Evolutionary conservation across 2,888 invertebrate species (phyloP), one percentile per base, ranked within the genome.

Genomic region (Lathronympha strigana): DNA sequence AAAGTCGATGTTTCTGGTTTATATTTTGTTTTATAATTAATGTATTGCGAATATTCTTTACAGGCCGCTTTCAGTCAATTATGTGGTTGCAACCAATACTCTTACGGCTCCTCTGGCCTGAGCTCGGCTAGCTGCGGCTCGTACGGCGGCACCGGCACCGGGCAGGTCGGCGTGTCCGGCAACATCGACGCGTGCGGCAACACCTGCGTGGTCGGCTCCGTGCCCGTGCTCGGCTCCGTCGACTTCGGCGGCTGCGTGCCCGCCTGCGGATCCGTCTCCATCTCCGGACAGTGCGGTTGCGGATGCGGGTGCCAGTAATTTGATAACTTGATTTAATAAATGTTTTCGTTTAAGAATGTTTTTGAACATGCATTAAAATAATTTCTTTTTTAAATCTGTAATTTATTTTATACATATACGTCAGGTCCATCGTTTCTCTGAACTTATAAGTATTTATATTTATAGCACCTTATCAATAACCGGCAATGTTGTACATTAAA

Each of bases 201-300:
- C 49, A 76, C 78, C 28, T 69, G 72, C 62, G 74, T 80, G 43
- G 71, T 72, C 6, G 80, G 82, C 54, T 75, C 76, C 57, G 75
- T 81, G 28, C 81, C 82, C 43, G 77, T 79, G 61, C 73, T 77
- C 28, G 79, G 81, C 57, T 72, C 76, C n/a, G 81, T 81, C 23
- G 71, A 72, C 17, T 79, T 79, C 74, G 68, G 71, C 21, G 81
- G 81, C 13, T 58, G 58, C 28, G 74, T 79, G 28, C 73, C 74
- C 31, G 80, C 79, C 62, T 70, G 69, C 40, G 79, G 78, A 51
- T 66, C 71, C 38, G 76, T 67, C 11, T 47, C 67, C 11, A 53
- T 69, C 43, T 11, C n/a, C 11, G 67, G 61, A 58, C 47, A 63
- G 57, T 69, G 67, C 36, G 60, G 63, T 11, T 67, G 68, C 58